A percentile compares a stretch with the other conserved stretches of the same genome.
Evolutionary conservation across 1,140 invertebrate genomes (phyloP).

Genomic region (Bombus cullumanus): DNA sequence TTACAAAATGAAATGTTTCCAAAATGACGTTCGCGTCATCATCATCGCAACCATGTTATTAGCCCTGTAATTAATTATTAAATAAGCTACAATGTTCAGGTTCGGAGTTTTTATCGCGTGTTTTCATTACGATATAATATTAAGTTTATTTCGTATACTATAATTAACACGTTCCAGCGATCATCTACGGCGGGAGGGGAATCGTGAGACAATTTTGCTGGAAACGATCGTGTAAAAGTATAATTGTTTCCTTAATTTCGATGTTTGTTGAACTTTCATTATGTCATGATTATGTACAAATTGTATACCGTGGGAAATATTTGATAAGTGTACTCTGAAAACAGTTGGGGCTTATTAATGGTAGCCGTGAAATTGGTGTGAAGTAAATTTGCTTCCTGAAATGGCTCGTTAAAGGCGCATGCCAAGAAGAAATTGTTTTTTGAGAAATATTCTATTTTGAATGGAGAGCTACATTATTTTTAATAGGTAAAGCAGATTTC

Average conservation of each 20-base stretch:
- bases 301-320: background rate
- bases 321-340: background rate
- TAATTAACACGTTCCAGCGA: background rate
- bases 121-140: background rate
- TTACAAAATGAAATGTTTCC: background rate
- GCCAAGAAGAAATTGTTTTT: no score
- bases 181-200: background rate
- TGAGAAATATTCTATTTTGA: no score
- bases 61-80: background rate
- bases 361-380: background rate
- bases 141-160: background rate
- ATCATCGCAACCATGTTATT: background rate
- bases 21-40: background rate
- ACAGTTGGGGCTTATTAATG: background rate
- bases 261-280: background rate
- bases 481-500: no score
- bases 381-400: background rate
- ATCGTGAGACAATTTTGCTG: background rate
- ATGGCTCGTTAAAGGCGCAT: background rate
- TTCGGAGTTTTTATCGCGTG: background rate
- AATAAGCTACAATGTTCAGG: no score
- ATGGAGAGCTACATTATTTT: no score
- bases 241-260: background rate
- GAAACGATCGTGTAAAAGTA: background rate
- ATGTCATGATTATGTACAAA: background rate